A percentile compares a stretch with the other conserved stretches of the same genome.
Evolutionary conservation across 2,888 invertebrate species (phyloP).

Genomic region (Caenorhabditis macrosperma): DNA sequence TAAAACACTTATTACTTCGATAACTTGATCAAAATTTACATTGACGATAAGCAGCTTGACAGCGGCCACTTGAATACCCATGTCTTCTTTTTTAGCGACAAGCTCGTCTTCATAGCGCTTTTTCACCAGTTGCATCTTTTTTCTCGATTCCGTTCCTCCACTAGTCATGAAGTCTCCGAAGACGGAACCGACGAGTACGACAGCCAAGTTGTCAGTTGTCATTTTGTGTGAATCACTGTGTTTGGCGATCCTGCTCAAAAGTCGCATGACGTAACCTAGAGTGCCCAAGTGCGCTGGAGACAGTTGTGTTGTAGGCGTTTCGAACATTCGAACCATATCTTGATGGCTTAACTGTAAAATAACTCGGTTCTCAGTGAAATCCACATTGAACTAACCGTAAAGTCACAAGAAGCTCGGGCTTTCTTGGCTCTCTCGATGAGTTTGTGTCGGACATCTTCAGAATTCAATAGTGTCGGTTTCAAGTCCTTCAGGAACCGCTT

Average conservation of each 20-base stretch:
- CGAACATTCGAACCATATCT: constrained; percentile 36
- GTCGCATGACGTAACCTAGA: constrained; percentile 65
- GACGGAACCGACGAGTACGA: constrained; percentile 69
- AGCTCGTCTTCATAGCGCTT: constrained; percentile 26
- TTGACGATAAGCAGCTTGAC: constrained; percentile 52
- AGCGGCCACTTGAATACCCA: constrained; percentile 48
- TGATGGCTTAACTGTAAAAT: constrained; percentile 34
- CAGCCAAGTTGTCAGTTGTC: constrained; percentile 68
- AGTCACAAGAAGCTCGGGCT: constrained; percentile 25
- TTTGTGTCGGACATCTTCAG: constrained; percentile 44
- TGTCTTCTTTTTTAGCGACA: constrained; percentile 37
- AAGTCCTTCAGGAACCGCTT: constrained; percentile 71
- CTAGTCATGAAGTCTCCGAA: constrained; percentile 65
- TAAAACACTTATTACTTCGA: constrained; percentile 1
- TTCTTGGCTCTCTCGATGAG: constrained; percentile 24
- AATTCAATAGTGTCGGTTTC: constrained; percentile 46
- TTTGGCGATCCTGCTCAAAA: constrained; percentile 38
- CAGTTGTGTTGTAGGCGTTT: constrained; percentile 5
- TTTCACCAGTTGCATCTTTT: constrained; percentile 30
- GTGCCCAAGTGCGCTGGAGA: constrained; percentile 58
- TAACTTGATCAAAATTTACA: constrained; percentile 8
- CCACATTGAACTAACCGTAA: background rate
- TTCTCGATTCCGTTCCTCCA: constrained; percentile 40
- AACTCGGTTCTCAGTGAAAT: background rate
- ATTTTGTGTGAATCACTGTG: constrained; percentile 65